Base-by-base conservation (phyloP, 2,797 vertebrate genomes). In the Falco novaeseelandiae region DNA sequence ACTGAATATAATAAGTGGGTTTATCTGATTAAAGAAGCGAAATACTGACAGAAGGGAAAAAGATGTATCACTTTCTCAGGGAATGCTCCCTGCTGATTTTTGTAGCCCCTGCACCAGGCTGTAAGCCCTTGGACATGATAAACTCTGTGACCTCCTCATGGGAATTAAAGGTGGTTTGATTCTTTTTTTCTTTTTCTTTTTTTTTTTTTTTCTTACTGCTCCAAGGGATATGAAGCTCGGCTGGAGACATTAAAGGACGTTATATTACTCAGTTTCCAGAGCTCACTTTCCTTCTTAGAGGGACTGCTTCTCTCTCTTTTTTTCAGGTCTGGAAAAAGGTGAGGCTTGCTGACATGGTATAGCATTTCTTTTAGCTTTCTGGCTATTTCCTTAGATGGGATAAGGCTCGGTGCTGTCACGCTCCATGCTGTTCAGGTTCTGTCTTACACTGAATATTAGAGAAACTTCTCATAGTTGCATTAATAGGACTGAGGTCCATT, bases 1-100 rank as follows among this genome's bases (percentile, higher is more conserved):
- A 48, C 40, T 71, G 86, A 74, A 55, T 88, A 94, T 72, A 95
- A 87, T 88, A 84, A 8, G 3, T 42, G 71, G 25, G 23, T 74
- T 91, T 69, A 83, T 87, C 90, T 91, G 82, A 96, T 85, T 89
- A 95, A 77, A 97, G 89, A 85, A 83, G 40, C 10, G 87, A 87
- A 96, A 78, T 76, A 81, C 76, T 81, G 40, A 74, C 59, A 95
- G 86, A 93, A 87, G 44, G 42, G 52, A 34, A 29, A 80, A 96
- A 87, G 78, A 87, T 46, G 14, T 84, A 80, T 89, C 48, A 38
- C 89, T 89, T 94, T 92, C 78, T 83, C 34, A 74, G 42, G 54
- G 32, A 93, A 66, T 89, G 79, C 36, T 88, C 73, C 87, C 90
- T 87, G 87, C 88, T 78, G 74, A 0, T 21, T 96, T 95, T 66